These are phyloP conservation scores for Glyphotaelius pellucidus DNA, from an alignment of 2,888 invertebrate genomes.

Conservation along the genomic window DNA sequence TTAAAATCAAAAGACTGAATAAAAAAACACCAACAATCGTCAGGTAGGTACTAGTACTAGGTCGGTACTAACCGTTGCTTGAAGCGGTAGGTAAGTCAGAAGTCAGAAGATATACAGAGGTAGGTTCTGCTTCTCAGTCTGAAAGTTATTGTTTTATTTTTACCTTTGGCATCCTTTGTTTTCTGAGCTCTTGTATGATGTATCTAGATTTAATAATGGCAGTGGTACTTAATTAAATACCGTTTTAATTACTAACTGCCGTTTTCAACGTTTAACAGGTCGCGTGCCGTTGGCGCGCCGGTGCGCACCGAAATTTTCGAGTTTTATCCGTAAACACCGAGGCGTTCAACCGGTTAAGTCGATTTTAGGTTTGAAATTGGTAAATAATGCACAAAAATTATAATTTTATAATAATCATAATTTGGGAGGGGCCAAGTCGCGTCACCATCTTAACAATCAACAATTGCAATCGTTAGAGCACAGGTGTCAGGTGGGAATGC, in stretches of 20 bases:
- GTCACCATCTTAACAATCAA: no score
- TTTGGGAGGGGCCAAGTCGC: no score
- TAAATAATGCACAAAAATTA: no score
- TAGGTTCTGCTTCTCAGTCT: constrained; percentile 6
- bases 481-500: no score
- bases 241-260: not conserved
- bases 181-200: not conserved
- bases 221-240: not conserved
- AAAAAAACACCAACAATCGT: constrained; percentile 24
- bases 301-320: no score
- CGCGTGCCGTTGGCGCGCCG: no score
- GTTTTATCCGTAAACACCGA: no score
- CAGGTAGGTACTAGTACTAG: no score
- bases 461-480: no score
- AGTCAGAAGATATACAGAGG: not conserved
- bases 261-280: not conserved
- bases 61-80: not conserved
- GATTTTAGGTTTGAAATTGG: no score
- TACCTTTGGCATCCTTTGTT: not conserved
- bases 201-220: not conserved
- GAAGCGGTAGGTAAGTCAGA: not conserved
- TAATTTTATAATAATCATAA: no score
- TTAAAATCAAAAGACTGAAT: constrained; percentile 31
- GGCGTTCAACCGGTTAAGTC: no score
- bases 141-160: constrained; percentile 23